phyloP scores from a whole-genome alignment of 1,140 invertebrate genomes.

The Monomorium pharaonis region DNA sequence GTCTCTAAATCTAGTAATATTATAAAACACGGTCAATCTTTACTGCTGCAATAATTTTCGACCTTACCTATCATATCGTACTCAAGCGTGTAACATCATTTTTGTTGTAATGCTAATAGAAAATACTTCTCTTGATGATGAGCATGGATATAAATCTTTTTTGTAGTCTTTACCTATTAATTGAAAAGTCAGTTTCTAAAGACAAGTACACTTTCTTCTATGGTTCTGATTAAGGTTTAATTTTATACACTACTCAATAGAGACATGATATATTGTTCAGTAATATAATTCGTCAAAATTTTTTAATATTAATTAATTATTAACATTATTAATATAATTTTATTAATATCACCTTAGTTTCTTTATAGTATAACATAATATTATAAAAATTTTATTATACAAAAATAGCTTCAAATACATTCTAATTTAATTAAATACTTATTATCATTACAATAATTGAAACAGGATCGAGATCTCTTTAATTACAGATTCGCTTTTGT shows the following conservation, averaged over 20 bases:
- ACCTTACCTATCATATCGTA: background rate
- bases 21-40: background rate
- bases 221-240: background rate
- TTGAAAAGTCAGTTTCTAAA: background rate
- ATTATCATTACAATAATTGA: background rate
- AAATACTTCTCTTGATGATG: background rate
- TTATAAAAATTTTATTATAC: background rate
- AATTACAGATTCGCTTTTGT: background rate
- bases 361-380: background rate
- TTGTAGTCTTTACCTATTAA: background rate
- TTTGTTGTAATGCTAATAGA: background rate
- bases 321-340: background rate
- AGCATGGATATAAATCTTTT: background rate
- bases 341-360: background rate
- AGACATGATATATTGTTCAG: background rate
- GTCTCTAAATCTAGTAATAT: background rate
- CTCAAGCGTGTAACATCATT: background rate
- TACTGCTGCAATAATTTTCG: background rate
- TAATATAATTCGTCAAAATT: background rate
- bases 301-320: background rate
- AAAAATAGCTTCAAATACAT: background rate
- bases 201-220: background rate
- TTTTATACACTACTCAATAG: background rate
- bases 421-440: background rate
- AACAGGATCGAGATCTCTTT: background rate